Evolutionary conservation across 2,888 invertebrate genomes (phyloP).

Genomic region (Altica lythri): DNA sequence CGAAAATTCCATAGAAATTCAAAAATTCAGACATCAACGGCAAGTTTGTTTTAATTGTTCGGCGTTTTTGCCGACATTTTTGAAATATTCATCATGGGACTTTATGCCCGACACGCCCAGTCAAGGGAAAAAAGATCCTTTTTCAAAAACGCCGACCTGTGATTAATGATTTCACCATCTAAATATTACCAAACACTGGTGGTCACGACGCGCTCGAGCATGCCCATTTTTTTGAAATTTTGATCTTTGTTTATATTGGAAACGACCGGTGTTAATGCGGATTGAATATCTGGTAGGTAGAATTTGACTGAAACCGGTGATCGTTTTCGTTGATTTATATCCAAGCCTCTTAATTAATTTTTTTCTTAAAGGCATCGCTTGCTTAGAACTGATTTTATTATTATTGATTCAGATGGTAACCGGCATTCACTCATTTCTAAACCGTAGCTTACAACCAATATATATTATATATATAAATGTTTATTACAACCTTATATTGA

Average conservation of each 20-base stretch:
- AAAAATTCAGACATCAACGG: conserved; percentile 31
- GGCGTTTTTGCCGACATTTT: conserved; percentile 25
- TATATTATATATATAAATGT: too few species aligned
- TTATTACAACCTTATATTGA: too few species aligned
- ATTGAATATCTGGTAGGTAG: conserved; percentile 1
- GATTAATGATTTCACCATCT: conserved; percentile 36
- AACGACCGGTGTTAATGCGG: conserved; percentile 21
- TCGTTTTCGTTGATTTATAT: neutral
- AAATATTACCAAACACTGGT: conserved; percentile 36
- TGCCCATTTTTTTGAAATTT: conserved; percentile 24
- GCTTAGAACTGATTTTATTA: too few species aligned
- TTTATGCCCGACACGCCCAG: conserved; percentile 30
- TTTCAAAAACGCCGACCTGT: conserved; percentile 30
- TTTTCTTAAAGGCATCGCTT: too few species aligned
- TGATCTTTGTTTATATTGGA: conserved; percentile 25
- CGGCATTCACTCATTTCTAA: too few species aligned
- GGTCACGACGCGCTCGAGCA: conserved; percentile 25
- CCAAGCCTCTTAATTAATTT: neutral
- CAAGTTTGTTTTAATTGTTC: conserved; percentile 31
- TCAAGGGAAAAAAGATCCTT: conserved; percentile 25
- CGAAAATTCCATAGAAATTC: conserved; percentile 27
- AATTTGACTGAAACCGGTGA: conserved; percentile 1
- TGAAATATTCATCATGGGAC: conserved; percentile 28
- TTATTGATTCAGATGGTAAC: too few species aligned
- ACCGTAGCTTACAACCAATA: too few species aligned